Percentiles rank a stretch among this genome's conserved stretches.
phyloP scores from a whole-genome alignment of 64 coral and sea anemone genomes.

The Dendrophyllia cribrosa region DNA sequence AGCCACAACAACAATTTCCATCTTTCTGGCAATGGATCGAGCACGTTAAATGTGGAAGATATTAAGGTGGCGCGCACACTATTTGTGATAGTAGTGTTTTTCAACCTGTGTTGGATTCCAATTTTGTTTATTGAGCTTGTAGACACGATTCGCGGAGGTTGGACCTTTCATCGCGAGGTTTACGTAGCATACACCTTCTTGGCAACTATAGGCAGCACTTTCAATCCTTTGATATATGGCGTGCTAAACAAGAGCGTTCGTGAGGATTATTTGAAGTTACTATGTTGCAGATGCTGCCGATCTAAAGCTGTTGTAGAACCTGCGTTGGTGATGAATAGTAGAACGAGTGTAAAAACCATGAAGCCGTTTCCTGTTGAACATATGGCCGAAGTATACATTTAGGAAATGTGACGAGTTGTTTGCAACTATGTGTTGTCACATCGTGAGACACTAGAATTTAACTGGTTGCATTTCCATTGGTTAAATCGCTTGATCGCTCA shows the following conservation, averaged over 20 bases:
- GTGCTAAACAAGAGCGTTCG: neutral
- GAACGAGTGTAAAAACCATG: too few species aligned
- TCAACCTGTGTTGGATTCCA: slow-evolving; percentile 32
- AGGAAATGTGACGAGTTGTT: too few species aligned
- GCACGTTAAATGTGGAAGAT: neutral
- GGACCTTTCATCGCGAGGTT: neutral
- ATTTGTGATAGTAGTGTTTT: slow-evolving; percentile 32
- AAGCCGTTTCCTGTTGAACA: too few species aligned
- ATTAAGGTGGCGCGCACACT: slow-evolving; percentile 44
- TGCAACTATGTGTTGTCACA: too few species aligned
- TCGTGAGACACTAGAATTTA: too few species aligned
- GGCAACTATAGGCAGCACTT: neutral
- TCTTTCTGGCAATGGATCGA: too few species aligned
- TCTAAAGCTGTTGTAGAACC: too few species aligned
- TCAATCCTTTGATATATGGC: slow-evolving; percentile 27
- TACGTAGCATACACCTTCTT: slow-evolving; percentile 17
- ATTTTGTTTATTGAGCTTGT: slow-evolving; percentile 38
- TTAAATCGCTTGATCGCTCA: too few species aligned
- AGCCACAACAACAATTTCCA: neutral
- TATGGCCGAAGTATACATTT: too few species aligned
- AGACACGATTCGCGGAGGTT: neutral
- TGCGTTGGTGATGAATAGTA: too few species aligned
- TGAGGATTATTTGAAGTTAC: neutral
- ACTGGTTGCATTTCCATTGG: too few species aligned
- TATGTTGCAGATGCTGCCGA: neutral